These are phyloP conservation scores for Pyralis farinalis DNA, from an alignment of 2,888 invertebrate species.

Conservation along the genomic window DNA sequence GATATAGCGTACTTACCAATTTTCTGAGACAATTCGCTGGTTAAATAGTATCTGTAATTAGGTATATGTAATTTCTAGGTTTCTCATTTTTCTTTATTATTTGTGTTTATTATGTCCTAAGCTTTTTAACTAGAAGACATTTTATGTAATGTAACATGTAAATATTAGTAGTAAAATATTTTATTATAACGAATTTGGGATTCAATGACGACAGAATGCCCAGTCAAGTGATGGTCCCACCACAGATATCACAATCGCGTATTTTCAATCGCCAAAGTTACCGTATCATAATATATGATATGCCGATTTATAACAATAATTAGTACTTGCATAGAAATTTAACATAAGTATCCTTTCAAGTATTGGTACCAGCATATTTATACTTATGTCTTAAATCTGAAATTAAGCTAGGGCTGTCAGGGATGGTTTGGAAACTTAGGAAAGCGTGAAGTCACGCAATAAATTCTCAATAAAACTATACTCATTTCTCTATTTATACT, in stretches of 20 bases:
- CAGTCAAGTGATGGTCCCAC: constrained; percentile 7
- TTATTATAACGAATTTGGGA: constrained; percentile 36
- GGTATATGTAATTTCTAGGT: constrained; percentile 21
- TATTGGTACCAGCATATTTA: background rate
- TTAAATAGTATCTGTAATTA: constrained; percentile 30
- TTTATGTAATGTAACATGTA: constrained; percentile 36
- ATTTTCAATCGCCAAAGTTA: constrained; percentile 24
- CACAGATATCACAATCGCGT: background rate
- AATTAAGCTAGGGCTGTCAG: background rate
- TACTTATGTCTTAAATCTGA: background rate
- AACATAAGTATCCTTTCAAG: background rate
- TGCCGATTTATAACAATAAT: background rate
- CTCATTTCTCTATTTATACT: constrained; percentile 34
- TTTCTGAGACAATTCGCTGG: constrained; percentile 36
- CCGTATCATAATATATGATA: background rate
- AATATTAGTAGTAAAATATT: constrained; percentile 61
- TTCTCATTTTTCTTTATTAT: constrained; percentile 22
- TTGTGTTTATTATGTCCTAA: constrained; percentile 15
- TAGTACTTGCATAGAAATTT: background rate
- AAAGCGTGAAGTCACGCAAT: background rate
- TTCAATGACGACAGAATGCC: constrained; percentile 15
- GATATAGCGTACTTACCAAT: constrained; percentile 34
- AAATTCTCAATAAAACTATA: constrained; percentile 21
- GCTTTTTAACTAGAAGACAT: constrained; percentile 4
- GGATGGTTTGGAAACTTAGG: background rate